phyloP scores from a whole-genome alignment of 2,888 invertebrate genomes.

The Thysanoteuthis rhombus region DNA sequence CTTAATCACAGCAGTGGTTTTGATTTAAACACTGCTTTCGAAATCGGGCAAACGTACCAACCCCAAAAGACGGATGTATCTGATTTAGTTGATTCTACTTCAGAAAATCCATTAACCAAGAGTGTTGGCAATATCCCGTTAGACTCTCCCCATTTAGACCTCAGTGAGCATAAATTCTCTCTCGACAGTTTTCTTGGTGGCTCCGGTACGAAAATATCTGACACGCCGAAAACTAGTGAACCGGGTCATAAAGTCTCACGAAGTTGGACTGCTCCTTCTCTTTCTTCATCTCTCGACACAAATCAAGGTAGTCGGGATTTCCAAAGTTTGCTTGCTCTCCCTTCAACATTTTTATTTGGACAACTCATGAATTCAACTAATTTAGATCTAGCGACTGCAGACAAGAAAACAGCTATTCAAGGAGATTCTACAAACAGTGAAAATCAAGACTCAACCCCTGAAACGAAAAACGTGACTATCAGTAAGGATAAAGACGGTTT shows the following conservation, averaged over 20 bases:
- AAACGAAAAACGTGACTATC: neutral
- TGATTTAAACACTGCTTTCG: neutral
- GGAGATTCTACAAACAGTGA: neutral
- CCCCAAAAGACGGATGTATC: neutral
- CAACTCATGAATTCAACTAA: slow-evolving; percentile 21
- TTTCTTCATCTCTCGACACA: neutral
- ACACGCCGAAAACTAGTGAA: neutral
- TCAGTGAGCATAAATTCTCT: neutral
- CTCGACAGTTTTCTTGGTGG: neutral
- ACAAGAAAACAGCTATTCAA: neutral
- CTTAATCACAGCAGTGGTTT: neutral
- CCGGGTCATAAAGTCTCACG: neutral
- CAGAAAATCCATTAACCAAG: neutral
- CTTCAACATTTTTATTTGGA: slow-evolving; percentile 26
- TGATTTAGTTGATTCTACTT: neutral
- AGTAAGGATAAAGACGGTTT: neutral
- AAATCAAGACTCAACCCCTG: neutral
- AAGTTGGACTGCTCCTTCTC: neutral
- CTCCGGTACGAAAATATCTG: neutral
- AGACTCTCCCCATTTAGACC: neutral
- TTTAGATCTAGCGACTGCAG: neutral
- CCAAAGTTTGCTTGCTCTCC: neutral
- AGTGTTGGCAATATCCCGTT: neutral
- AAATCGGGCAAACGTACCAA: neutral
- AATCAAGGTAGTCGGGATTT: neutral